Evolutionary conservation across 30 jellyfish, hydroid and myxozoan genomes (phyloP).

Genomic region (Turritopsis rubra): DNA sequence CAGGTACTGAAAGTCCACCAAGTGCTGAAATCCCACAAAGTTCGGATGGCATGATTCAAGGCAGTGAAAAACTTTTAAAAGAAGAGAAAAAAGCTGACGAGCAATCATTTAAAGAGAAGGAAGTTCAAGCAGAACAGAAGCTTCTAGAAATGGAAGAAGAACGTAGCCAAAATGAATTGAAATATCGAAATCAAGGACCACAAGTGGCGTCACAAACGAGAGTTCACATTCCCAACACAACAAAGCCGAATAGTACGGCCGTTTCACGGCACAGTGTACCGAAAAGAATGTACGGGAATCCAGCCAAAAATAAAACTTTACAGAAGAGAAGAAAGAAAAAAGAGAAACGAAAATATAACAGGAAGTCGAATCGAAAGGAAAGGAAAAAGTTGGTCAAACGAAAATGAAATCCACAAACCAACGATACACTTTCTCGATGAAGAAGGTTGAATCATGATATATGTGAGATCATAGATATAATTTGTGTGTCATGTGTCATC

Average conservation of each 20-base stretch:
- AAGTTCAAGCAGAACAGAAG: background rate
- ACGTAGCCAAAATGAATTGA: constrained; percentile 1
- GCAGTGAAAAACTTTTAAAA: background rate
- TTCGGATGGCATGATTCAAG: background rate
- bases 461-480: too few species aligned
- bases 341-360: too few species aligned
- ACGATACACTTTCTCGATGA: too few species aligned
- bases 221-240: background rate
- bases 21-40: background rate
- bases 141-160: background rate
- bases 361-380: background rate
- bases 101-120: background rate
- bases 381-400: background rate
- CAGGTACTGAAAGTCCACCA: background rate
- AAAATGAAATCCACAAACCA: background rate
- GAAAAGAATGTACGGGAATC: background rate
- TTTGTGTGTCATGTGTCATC: too few species aligned
- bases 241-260: background rate
- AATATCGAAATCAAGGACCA: background rate
- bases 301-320: background rate
- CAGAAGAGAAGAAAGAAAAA: background rate
- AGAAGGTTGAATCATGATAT: too few species aligned
- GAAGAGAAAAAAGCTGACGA: background rate
- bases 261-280: background rate
- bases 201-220: background rate